These are phyloP conservation scores for Cepaea nemoralis DNA, from an alignment of 1,140 invertebrate species.

Conservation along the genomic window DNA sequence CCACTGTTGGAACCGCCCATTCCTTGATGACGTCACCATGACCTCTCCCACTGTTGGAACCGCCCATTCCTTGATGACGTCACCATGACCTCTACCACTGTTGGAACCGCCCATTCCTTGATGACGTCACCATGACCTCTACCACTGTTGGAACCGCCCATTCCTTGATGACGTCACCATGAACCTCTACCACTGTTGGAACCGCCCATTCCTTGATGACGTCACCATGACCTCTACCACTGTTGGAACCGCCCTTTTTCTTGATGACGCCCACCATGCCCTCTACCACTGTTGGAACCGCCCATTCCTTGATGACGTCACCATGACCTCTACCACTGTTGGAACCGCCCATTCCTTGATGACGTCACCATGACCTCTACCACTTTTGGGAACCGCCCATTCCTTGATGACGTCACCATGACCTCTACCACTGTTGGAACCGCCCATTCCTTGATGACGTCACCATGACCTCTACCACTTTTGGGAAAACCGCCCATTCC, in stretches of 20 bases:
- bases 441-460: not conserved
- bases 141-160: not conserved
- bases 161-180: not conserved
- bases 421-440: not conserved
- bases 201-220: not conserved
- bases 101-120: not conserved
- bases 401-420: not conserved
- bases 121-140: not conserved
- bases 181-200: not conserved
- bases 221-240: not conserved
- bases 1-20: not conserved
- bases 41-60: not conserved
- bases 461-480: not conserved
- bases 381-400: not conserved
- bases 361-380: not conserved
- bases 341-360: not conserved
- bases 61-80: not conserved
- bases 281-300: not conserved
- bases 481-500: not conserved
- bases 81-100: not conserved
- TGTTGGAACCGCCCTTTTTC: not conserved
- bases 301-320: not conserved
- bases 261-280: not conserved
- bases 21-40: not conserved
- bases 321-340: not conserved